Base-by-base conservation (phyloP, 2,113 vertebrate genomes). In the Elaphurus davidianus region DNA sequence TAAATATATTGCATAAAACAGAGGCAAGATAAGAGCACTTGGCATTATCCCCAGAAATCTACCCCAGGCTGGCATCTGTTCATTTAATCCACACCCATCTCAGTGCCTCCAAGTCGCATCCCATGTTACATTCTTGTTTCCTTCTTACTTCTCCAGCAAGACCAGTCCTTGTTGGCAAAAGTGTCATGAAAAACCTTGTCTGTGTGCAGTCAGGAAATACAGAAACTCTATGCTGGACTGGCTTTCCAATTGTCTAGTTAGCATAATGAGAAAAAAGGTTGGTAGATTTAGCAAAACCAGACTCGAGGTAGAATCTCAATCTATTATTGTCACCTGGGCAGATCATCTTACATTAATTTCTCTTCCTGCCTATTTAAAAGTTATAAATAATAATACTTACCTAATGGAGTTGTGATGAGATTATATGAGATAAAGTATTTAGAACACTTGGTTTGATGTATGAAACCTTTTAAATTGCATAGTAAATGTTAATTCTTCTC, bases 361-460 rank as follows among this genome's bases (percentile, higher is more conserved):
- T 52, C 4, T 84, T 91, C 84, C n/a, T 0, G 5, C 16, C 15
- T 94, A 36, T 62, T 96, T 50, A 95, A 89, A 92, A 94, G 40
- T 52, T 64, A 2, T 54, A 79, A 96, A 71, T 92, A 86, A 90
- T 47, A 64, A 6, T 74, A 83, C 9, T 90, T 84, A 87, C 10
- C 21, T 59, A 96, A 93, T 60, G 12, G 25, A 15, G 30, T 15
- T 86, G 13, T 91, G 30, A 87, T 92, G 45, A 88, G 19, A 78
- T 74, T 62, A 95, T 82, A 45, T 50, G 25, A 82, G 50, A 86
- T 74, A 55, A 82, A 57, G 6, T 50, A 23, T 86, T 93, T 67
- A 88, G 33, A 91, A 71, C 50, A 62, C 17, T 85, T 94, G 19
- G 27, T 8, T 89, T 93, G 47, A 97, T 90, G 33, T 52, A 59